Conservation (phyloP, 2,797 vertebrate genomes). For the Buphagus erythrorhynchus region DNA sequence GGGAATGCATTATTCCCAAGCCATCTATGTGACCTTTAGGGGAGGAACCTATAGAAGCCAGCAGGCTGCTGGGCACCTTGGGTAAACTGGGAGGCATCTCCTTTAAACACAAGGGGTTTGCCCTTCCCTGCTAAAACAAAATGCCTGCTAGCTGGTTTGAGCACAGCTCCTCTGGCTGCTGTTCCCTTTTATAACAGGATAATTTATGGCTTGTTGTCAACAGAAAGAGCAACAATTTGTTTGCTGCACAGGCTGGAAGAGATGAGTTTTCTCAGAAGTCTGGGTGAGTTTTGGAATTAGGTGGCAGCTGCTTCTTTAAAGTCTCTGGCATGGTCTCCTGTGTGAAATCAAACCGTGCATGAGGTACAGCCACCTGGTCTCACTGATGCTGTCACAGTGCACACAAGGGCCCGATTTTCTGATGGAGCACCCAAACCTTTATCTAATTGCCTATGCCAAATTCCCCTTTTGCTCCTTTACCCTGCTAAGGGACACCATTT, state of each 20-base stretch:
- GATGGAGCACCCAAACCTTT: not conserved
- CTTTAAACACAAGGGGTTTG: not conserved
- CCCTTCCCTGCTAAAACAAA: not conserved
- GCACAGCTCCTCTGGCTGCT: not conserved
- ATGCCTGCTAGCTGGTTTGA: not conserved
- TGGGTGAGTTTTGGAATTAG: not conserved
- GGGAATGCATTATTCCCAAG: conserved; percentile 54
- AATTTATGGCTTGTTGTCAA: conserved; percentile 40
- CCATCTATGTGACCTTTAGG: conserved; percentile 49
- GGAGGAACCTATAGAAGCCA: conserved; percentile 33
- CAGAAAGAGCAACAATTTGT: conserved; percentile 30
- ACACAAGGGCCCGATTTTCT: not conserved
- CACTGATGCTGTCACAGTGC: not conserved
- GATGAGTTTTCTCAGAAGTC: not conserved
- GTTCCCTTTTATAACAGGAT: not conserved
- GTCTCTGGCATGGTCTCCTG: not conserved
- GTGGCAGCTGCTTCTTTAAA: conserved; percentile 42
- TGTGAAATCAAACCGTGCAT: not conserved
- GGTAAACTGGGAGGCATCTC: conserved; percentile 10
- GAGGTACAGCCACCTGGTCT: not conserved
- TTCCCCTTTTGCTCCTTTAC: not conserved
- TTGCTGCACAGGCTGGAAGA: not conserved
- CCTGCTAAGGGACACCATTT: not conserved
- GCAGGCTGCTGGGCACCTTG: not conserved
- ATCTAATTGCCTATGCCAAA: not conserved